Evolutionary conservation across 2,888 invertebrate species (phyloP).

Genomic region (Augiades crinisus): DNA sequence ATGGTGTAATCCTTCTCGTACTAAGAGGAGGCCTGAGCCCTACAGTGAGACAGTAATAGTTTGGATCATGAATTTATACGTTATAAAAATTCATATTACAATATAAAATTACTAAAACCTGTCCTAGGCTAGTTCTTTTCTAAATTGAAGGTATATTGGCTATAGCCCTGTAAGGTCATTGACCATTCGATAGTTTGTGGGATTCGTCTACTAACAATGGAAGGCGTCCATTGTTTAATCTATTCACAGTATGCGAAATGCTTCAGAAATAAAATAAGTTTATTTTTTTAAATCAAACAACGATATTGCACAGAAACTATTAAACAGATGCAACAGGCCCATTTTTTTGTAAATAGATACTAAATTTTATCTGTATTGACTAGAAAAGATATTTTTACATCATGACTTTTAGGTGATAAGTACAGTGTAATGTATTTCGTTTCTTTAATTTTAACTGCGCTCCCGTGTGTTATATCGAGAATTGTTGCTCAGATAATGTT

Average conservation of each 20-base stretch:
- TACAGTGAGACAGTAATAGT: too few species aligned
- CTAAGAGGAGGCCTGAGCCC: too few species aligned
- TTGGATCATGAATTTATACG: too few species aligned
- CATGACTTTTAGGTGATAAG: conserved; percentile 33
- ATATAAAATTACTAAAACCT: too few species aligned
- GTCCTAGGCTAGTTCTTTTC: too few species aligned
- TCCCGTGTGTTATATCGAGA: background rate
- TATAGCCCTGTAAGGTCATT: too few species aligned
- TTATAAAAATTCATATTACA: too few species aligned
- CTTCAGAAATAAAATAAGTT: background rate
- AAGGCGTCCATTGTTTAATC: too few species aligned
- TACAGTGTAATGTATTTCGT: conserved; percentile 16
- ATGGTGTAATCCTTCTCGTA: too few species aligned
- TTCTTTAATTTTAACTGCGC: background rate
- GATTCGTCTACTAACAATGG: too few species aligned
- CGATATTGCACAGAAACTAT: conserved; percentile 12
- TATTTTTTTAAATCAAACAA: conserved; percentile 12
- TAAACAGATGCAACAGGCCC: conserved; percentile 16
- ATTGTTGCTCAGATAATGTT: background rate
- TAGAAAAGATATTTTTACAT: conserved; percentile 41
- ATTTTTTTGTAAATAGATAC: conserved; percentile 33
- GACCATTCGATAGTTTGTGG: too few species aligned
- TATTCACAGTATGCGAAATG: background rate
- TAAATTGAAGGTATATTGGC: too few species aligned
- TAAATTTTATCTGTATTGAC: conserved; percentile 35